Evolutionary conservation across 2,797 vertebrate genomes (phyloP).

Genomic region (Chrysocyon brachyurus): DNA sequence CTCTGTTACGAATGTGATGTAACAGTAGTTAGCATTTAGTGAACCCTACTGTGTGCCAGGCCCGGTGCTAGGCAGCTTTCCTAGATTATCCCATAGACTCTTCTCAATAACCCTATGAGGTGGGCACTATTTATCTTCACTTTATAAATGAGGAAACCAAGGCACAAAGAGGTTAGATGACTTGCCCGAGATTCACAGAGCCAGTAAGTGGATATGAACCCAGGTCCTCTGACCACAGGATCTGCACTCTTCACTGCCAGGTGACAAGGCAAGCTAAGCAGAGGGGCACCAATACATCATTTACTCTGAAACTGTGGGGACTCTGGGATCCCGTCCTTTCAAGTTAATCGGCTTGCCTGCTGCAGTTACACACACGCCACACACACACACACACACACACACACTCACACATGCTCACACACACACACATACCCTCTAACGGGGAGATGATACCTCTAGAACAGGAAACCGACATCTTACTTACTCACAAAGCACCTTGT

Average conservation of each 20-base stretch:
- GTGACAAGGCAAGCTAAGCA: neutral
- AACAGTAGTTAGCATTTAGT: neutral
- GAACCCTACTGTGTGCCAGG: neutral
- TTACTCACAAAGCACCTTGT: neutral
- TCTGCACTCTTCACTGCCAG: neutral
- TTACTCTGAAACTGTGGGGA: neutral
- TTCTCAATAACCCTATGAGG: neutral
- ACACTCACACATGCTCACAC: neutral
- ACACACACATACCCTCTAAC: neutral
- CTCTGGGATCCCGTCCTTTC: too few relatives aligned
- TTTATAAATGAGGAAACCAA: neutral
- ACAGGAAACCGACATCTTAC: neutral
- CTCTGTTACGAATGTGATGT: neutral
- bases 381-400: neutral
- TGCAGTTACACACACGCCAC: too few relatives aligned
- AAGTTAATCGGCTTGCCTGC: neutral
- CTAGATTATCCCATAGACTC: neutral
- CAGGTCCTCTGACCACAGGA: neutral
- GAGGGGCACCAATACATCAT: rapidly evolving
- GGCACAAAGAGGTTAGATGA: neutral
- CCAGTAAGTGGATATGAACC: neutral
- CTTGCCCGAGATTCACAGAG: neutral
- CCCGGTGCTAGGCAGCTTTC: neutral
- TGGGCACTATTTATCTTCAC: neutral
- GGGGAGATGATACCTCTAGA: neutral